These are phyloP conservation scores for Ambastaia sidthimunki DNA, from an alignment of 2,797 vertebrate genomes.

Conservation along the genomic window DNA sequence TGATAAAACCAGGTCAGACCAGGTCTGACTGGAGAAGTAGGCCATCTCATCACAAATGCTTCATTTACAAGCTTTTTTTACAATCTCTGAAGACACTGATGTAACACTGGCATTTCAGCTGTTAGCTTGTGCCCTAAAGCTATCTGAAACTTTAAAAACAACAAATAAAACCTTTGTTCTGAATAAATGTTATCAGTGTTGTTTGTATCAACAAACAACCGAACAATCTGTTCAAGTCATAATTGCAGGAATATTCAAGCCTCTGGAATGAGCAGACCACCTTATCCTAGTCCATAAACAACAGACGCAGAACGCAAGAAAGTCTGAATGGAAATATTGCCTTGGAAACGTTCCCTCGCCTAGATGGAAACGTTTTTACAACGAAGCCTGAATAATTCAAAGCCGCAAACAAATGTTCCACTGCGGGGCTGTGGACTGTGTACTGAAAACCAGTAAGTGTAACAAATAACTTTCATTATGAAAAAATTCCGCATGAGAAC, in stretches of 20 bases:
- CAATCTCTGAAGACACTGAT: background rate
- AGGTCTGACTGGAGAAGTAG: background rate
- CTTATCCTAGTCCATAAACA: conserved; percentile 54
- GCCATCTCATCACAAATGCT: background rate
- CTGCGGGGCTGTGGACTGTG: background rate
- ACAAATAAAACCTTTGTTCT: conserved; percentile 35
- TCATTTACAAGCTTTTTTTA: background rate
- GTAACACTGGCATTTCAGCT: conserved; percentile 21
- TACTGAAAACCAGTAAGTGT: background rate
- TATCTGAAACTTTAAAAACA: conserved; percentile 12
- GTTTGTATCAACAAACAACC: too few relatives aligned
- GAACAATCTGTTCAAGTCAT: conserved; percentile 18
- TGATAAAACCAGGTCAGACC: conserved; percentile 2
- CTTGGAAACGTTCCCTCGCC: conserved; percentile 58
- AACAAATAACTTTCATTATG: background rate
- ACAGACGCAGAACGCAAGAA: conserved; percentile 35
- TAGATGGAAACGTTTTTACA: conserved; percentile 45
- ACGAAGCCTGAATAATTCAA: conserved; percentile 48
- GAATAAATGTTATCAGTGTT: conserved; percentile 35
- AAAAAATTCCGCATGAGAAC: background rate
- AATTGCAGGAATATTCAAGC: conserved; percentile 1
- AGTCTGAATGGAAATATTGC: conserved; percentile 40
- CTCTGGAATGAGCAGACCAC: conserved; percentile 50
- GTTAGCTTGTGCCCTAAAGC: background rate
- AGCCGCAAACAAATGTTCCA: conserved; percentile 55